Conservation (phyloP, 1,140 invertebrate species). For the Bombus picipes region DNA sequence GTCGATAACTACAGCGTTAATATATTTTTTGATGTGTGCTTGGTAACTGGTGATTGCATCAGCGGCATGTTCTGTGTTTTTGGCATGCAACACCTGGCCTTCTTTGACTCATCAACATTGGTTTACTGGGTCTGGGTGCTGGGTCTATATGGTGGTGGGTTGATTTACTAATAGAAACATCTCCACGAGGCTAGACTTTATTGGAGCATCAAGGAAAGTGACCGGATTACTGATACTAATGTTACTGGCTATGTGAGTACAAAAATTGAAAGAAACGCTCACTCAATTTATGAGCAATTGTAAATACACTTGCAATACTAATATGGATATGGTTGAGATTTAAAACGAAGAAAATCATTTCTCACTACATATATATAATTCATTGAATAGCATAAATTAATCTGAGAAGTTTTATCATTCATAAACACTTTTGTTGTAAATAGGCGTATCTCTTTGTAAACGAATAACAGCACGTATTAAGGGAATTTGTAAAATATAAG, state of each 20-base stretch:
- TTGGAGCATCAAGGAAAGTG: slow-evolving; percentile 83
- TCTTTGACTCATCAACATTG: slow-evolving; percentile 75
- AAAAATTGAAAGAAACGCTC: slow-evolving; percentile 46
- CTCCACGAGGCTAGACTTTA: slow-evolving; percentile 85
- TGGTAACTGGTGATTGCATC: slow-evolving; percentile 80
- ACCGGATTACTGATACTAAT: slow-evolving; percentile 78
- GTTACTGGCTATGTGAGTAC: slow-evolving; percentile 79
- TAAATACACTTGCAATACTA: slow-evolving; percentile 49
- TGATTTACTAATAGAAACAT: slow-evolving; percentile 85
- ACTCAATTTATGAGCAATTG: slow-evolving; percentile 31
- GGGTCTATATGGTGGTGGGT: slow-evolving; percentile 82
- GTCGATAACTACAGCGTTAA: slow-evolving; percentile 26
- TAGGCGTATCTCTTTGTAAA: slow-evolving; percentile 11
- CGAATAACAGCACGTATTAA: slow-evolving; percentile 39
- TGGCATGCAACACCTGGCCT: slow-evolving; percentile 76
- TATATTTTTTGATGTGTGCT: slow-evolving; percentile 75
- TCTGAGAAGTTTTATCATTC: background rate
- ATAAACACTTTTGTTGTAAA: slow-evolving; percentile 27
- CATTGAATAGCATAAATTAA: background rate
- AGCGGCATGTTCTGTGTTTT: slow-evolving; percentile 82
- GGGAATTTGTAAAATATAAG: slow-evolving; percentile 6
- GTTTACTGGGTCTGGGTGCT: slow-evolving; percentile 74
- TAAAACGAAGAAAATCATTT: background rate
- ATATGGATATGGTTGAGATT: background rate
- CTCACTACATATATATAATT: background rate